Base-by-base conservation (phyloP, 1,140 invertebrate genomes). In the Drosophila sturtevanti region DNA sequence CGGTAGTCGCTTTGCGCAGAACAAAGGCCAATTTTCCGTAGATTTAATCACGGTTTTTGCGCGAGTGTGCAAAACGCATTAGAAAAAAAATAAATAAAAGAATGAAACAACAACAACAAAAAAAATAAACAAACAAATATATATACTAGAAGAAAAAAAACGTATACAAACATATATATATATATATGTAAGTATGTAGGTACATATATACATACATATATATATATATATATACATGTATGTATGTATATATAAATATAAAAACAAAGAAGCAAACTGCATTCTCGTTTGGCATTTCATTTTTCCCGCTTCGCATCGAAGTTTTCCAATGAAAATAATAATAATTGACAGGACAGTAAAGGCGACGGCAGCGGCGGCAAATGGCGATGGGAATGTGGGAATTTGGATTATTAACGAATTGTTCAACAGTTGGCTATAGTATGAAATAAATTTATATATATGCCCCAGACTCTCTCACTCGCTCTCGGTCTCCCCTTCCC, bases 401-500 rank as follows among this genome's bases (percentile, higher is more conserved):
- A 89, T 89, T 89, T 89, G 84, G 84, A 89, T 89, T 89, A 89
- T 89, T 89, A 89, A 89, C 84, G 84, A 89, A 89, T 89, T 89
- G 84, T 89, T 75, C 80, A 48, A 48, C 41, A 34, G 61, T 48
- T 55, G 52, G 24, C 24, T 31, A 34, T 24, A 41, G 14, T 44
- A 48, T 48, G 41, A 48, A 48, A 48, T 48, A 61, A 61, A 61
- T 61, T 61, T 61, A 48, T 64, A 64, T 27, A 37, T 44, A 21
- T 63, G 38, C n/a, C 7, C 38, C 41, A 48, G 41, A 21, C 41
- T 18, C 41, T 16, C 22, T 35, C 12, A 38, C 27, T 16, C 35
- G 1, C 5, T 12, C 35, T 37, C 9, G 0, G 1, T 37, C 38
- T 41, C n/a, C 0, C 6, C 41, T 0, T 9, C 27, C 27, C 41